A percentile compares a stretch with the other conserved stretches of the same genome.
Evolutionary conservation across 2,797 vertebrate species (phyloP).

Genomic region (Etheostoma perlongum): DNA sequence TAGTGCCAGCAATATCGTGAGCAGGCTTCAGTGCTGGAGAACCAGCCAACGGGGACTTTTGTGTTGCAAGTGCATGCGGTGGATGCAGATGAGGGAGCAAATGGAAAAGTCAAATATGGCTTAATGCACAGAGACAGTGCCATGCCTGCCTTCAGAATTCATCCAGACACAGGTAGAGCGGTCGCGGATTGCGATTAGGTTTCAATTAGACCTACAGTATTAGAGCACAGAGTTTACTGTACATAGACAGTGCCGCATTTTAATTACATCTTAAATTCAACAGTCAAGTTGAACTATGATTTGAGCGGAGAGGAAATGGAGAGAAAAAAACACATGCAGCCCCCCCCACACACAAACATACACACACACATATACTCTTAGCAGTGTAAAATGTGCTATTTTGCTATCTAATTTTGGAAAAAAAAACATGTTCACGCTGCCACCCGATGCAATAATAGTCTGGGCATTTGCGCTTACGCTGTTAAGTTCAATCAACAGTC

Average conservation of each 20-base stretch:
- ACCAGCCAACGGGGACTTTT: constrained; percentile 91
- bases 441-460: no score
- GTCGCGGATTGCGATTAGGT: constrained; percentile 45
- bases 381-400: no score
- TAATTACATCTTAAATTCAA: constrained; percentile 31
- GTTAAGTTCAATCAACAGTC: no score
- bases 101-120: constrained; percentile 93
- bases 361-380: no score
- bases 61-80: constrained; percentile 91
- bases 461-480: no score
- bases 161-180: constrained; percentile 91
- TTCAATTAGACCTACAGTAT: constrained; percentile 43
- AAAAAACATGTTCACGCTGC: no score
- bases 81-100: constrained; percentile 92
- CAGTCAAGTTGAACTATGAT: constrained; percentile 22
- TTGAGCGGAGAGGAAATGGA: constrained; percentile 16
- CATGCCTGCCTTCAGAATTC: constrained; percentile 90
- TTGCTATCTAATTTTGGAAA: no score
- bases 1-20: constrained; percentile 91
- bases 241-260: constrained; percentile 22
- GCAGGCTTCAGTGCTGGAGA: constrained; percentile 90
- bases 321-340: no score
- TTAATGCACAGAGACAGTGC: constrained; percentile 92
- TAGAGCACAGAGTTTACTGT: constrained; percentile 15
- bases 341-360: no score